A percentile compares a stretch with the other conserved stretches of the same genome.
These are phyloP conservation scores for Sebastes itinus DNA, from an alignment of 2,797 vertebrate genomes.

Conservation along the genomic window DNA sequence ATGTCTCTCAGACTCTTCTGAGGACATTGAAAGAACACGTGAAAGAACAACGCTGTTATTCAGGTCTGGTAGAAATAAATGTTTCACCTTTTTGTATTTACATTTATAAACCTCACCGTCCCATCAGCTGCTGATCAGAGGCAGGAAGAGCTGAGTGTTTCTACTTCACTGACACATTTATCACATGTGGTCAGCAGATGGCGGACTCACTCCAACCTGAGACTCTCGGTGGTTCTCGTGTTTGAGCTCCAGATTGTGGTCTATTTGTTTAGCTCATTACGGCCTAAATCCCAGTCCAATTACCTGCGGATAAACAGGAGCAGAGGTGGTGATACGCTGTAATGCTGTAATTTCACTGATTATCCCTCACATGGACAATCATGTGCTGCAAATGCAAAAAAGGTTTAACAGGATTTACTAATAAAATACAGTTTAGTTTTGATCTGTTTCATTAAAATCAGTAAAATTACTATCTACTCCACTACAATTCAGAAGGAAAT, in stretches of 20 bases:
- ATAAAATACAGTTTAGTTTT: background rate
- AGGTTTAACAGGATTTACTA: background rate
- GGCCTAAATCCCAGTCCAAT: slow-evolving; percentile 40
- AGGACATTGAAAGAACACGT: background rate
- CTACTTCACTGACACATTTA: background rate
- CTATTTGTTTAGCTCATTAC: slow-evolving; percentile 57
- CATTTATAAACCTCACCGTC: background rate
- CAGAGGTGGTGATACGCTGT: slow-evolving; percentile 40
- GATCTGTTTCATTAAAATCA: background rate
- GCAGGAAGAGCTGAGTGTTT: background rate
- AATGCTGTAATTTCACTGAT: slow-evolving; percentile 39
- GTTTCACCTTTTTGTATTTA: background rate
- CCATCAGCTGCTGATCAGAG: background rate
- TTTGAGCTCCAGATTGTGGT: slow-evolving; percentile 27
- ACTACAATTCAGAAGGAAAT: no score
- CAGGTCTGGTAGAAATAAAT: background rate
- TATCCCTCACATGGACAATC: background rate
- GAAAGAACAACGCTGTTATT: background rate
- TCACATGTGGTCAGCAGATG: slow-evolving; percentile 52
- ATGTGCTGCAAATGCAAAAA: background rate
- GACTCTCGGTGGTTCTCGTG: background rate
- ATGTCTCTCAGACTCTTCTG: background rate
- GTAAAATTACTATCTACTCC: no score
- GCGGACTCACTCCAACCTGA: slow-evolving; percentile 30
- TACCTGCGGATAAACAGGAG: slow-evolving; percentile 48